Evolutionary conservation across 1,140 invertebrate species (phyloP).

Genomic region (Camponotus vicinus): DNA sequence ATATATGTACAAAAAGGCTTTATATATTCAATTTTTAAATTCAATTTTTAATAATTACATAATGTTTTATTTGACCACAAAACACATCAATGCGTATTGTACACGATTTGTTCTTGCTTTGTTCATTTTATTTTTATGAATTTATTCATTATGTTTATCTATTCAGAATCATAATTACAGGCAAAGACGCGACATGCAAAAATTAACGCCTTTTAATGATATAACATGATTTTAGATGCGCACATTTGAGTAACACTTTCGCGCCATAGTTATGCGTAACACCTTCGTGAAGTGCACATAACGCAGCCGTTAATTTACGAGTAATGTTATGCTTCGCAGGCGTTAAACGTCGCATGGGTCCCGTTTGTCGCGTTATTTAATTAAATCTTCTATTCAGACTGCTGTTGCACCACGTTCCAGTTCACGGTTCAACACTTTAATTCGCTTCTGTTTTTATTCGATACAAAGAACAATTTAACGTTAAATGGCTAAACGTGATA

Average conservation of each 20-base stretch:
- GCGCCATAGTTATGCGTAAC: not conserved
- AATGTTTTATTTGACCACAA: not conserved
- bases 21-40: not conserved
- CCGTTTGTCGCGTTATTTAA: constrained; percentile 58
- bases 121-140: not conserved
- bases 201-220: constrained; percentile 58
- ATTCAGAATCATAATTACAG: constrained; percentile 32
- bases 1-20: not conserved
- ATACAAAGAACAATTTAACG: constrained; percentile 46
- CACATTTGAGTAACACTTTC: constrained; percentile 15
- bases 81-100: not conserved
- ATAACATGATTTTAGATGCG: constrained; percentile 59
- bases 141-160: constrained; percentile 13
- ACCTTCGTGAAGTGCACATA: constrained; percentile 44
- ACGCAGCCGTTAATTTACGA: constrained; percentile 46
- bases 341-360: constrained; percentile 47
- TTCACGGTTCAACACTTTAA: constrained; percentile 34
- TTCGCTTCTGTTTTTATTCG: not conserved
- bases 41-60: not conserved
- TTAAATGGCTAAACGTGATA: not conserved
- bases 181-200: constrained; percentile 26
- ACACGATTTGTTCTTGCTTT: not conserved
- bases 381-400: constrained; percentile 61
- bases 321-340: constrained; percentile 55
- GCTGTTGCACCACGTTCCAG: constrained; percentile 24